phyloP scores from a whole-genome alignment of 2,113 vertebrate species.

The Ramphastos sulfuratus region DNA sequence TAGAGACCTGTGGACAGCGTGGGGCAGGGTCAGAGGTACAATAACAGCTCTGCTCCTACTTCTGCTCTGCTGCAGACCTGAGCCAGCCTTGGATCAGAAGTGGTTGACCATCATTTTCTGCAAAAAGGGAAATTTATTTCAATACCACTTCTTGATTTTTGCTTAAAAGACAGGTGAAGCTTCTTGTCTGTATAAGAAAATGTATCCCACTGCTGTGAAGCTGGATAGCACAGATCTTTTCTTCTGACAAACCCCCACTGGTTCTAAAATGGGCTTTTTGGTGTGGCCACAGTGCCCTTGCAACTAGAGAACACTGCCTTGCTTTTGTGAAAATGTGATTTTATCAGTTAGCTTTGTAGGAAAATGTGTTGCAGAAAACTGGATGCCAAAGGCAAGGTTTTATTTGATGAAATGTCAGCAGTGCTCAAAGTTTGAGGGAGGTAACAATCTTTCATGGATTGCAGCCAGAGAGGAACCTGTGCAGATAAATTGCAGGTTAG shows the following conservation, averaged over 20 bases:
- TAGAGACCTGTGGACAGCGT: background rate
- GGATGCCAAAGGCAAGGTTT: background rate
- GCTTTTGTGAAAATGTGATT: background rate
- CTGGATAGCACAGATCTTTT: background rate
- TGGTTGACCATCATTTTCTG: background rate
- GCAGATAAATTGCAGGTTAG: background rate
- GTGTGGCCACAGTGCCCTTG: background rate
- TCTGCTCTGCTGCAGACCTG: background rate
- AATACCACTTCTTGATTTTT: background rate
- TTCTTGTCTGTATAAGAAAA: background rate
- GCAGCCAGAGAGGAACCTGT: background rate
- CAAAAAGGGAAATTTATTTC: background rate
- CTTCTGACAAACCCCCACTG: background rate
- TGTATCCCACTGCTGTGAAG: background rate
- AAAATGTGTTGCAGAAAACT: background rate
- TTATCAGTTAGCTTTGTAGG: background rate
- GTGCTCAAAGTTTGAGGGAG: background rate
- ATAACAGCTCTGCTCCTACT: background rate
- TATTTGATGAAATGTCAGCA: background rate
- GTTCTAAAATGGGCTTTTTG: background rate
- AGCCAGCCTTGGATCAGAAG: background rate
- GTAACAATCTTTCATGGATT: background rate
- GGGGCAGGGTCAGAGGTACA: background rate
- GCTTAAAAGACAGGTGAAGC: background rate
- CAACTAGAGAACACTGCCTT: background rate